Percentiles rank a stretch among this genome's conserved stretches.
Conservation (phyloP, 2,888 invertebrate species). For the Ormyrus nitidulus region DNA sequence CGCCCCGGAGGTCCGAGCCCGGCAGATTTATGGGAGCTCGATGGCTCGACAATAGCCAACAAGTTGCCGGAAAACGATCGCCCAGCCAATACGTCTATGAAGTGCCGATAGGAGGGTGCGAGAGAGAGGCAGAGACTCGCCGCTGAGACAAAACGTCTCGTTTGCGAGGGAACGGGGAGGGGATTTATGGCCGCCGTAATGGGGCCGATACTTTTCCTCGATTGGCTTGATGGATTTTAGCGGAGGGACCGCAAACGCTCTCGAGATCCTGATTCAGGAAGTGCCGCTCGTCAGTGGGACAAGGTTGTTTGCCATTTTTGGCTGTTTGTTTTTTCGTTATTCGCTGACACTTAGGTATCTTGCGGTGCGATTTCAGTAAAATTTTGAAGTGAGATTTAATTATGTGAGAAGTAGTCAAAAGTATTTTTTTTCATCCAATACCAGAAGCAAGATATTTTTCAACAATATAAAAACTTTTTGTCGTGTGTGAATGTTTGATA, state of each 20-base stretch:
- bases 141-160: conserved; percentile 42
- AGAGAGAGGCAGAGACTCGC: not conserved
- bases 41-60: conserved; percentile 73
- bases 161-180: not conserved
- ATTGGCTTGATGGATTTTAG: conserved; percentile 32
- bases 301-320: too few species aligned
- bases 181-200: conserved; percentile 46
- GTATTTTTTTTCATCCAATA: too few species aligned
- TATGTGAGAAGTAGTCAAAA: too few species aligned
- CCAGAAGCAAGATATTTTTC: too few species aligned
- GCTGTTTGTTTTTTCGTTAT: too few species aligned
- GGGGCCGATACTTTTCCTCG: conserved; percentile 7
- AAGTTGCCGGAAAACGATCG: conserved; percentile 73
- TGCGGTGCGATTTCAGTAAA: too few species aligned
- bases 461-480: too few species aligned
- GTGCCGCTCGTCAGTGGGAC: too few species aligned
- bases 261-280: too few species aligned
- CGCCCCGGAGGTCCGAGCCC: conserved; percentile 31
- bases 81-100: conserved; percentile 56
- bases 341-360: too few species aligned
- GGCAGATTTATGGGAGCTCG: conserved; percentile 72
- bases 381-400: too few species aligned
- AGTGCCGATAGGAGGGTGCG: conserved; percentile 41
- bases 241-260: not conserved
- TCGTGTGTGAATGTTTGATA: too few species aligned